A percentile compares a stretch with the other conserved stretches of the same genome.
phyloP scores from a whole-genome alignment of 2,113 vertebrate genomes.

The mouse (Mus musculus) region GRCm39 chr10:6436001-6436500 shows the following conservation, averaged over 20 bases:
- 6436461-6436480: background rate
- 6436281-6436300: background rate
- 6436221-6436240: background rate
- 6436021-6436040: background rate
- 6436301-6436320: background rate
- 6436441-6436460: too few relatives aligned
- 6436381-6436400: background rate
- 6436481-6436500: too few relatives aligned
- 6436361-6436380: background rate
- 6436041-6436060: background rate
- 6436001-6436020: background rate
- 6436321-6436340: background rate
- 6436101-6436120: background rate
- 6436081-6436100: background rate
- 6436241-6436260: background rate
- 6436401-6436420: background rate
- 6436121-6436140: background rate
- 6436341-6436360: background rate
- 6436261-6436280: background rate
- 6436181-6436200: background rate
- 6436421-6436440: background rate
- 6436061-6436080: background rate
- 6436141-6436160: background rate
- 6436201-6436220: background rate
- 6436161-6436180: background rate